These are phyloP conservation scores for Trematocara stigmaticum DNA, from an alignment of 2,113 vertebrate genomes.

Conservation along the genomic window DNA sequence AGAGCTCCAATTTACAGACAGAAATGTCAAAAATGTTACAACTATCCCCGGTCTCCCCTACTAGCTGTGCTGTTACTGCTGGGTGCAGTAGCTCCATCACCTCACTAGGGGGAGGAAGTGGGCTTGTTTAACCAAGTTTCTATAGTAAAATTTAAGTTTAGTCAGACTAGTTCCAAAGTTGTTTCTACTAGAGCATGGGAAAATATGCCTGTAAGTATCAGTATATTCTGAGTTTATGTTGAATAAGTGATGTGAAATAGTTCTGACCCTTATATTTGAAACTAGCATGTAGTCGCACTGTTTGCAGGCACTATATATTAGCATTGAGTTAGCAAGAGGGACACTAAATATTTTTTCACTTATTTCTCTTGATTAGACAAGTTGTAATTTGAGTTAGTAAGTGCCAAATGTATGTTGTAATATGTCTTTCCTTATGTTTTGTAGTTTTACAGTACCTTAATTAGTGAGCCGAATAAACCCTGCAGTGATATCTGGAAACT, in stretches of 20 bases:
- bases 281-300: not conserved
- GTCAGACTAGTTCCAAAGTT: not conserved
- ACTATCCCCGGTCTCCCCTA: not conserved
- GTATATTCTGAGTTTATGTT: not conserved
- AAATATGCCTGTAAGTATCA: not conserved
- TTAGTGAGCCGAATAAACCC: not conserved
- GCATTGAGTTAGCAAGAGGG: not conserved
- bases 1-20: too few relatives aligned
- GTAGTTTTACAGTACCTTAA: not conserved
- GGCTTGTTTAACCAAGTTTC: not conserved
- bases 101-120: not conserved
- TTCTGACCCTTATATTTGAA: not conserved
- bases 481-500: not conserved
- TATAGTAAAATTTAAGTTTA: not conserved
- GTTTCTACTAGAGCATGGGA: not conserved
- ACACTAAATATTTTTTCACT: not conserved
- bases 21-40: too few relatives aligned
- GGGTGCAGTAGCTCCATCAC: not conserved
- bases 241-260: not conserved
- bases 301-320: not conserved
- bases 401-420: not conserved
- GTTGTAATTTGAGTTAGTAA: not conserved
- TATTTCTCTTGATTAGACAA: not conserved
- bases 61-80: constrained; percentile 15
- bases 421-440: too few relatives aligned